Evolutionary conservation across 2,797 vertebrate genomes (phyloP).

Genomic region (Melanogrammus aeglefinus): DNA sequence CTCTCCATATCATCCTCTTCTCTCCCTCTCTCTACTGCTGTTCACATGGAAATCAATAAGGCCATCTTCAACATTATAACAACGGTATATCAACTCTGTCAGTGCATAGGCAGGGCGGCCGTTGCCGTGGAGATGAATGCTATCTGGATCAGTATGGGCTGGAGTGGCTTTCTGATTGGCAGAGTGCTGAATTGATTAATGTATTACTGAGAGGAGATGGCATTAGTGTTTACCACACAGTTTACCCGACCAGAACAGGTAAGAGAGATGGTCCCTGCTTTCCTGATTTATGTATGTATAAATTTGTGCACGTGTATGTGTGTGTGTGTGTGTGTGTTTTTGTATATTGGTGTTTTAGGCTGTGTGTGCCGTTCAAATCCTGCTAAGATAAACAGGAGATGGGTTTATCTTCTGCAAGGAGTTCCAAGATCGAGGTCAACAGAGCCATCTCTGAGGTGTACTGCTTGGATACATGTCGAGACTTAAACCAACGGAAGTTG

Average conservation of each 20-base stretch:
- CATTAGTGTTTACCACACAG: constrained; percentile 51
- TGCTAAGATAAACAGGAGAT: constrained; percentile 25
- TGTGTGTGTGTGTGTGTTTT: constrained; percentile 5
- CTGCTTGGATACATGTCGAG: no score
- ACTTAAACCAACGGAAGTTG: no score
- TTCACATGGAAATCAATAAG: constrained; percentile 45
- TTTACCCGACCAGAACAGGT: constrained; percentile 44
- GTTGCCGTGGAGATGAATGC: constrained; percentile 40
- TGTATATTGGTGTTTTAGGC: not conserved
- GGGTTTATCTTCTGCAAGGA: constrained; percentile 12
- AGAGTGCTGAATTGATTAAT: constrained; percentile 55
- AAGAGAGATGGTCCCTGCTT: constrained; percentile 21
- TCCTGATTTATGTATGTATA: constrained; percentile 11
- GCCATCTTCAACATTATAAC: constrained; percentile 50
- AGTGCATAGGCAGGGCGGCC: constrained; percentile 33
- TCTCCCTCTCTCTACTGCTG: not conserved
- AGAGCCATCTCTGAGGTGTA: no score
- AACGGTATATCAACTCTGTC: constrained; percentile 54
- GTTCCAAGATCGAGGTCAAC: constrained; percentile 32
- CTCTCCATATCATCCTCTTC: not conserved
- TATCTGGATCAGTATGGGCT: constrained; percentile 41
- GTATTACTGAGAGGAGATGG: constrained; percentile 47
- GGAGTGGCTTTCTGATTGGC: constrained; percentile 56
- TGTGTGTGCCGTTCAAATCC: not conserved
- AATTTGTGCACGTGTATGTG: constrained; percentile 7